These are phyloP conservation scores for Coleophora flavipennella DNA, from an alignment of 2,888 invertebrate genomes.

Conservation along the genomic window DNA sequence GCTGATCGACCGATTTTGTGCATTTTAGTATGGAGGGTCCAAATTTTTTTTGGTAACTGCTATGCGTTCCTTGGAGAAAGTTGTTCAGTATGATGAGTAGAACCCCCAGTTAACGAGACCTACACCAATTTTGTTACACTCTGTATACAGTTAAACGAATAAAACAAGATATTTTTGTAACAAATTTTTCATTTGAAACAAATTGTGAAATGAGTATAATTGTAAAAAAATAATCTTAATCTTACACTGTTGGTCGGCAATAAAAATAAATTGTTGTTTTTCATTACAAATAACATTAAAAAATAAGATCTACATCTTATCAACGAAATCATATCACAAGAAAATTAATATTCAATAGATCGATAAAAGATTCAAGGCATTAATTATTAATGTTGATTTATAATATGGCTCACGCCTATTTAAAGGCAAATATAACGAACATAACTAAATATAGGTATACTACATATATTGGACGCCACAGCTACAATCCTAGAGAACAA, in stretches of 20 bases:
- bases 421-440: no score
- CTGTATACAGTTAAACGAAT: neutral
- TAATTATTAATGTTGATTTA: neutral
- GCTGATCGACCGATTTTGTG: no score
- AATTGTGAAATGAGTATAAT: slow-evolving; percentile 26
- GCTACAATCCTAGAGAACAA: no score
- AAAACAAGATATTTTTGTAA: slow-evolving; percentile 21
- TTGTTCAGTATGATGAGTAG: no score
- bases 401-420: no score
- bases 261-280: slow-evolving; percentile 18
- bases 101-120: no score
- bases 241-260: slow-evolving; percentile 21
- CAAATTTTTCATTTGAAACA: slow-evolving; percentile 35
- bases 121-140: no score
- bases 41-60: no score
- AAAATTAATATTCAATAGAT: slow-evolving; percentile 12
- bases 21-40: no score
- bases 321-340: slow-evolving; percentile 17
- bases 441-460: no score
- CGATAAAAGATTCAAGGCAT: slow-evolving; percentile 4
- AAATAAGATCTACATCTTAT: neutral
- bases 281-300: slow-evolving; percentile 7
- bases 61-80: no score
- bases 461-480: no score
- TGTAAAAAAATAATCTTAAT: slow-evolving; percentile 21